Percentiles rank a stretch among this genome's conserved stretches.
Conservation (phyloP, 2,888 invertebrate genomes). For the Sarcophaga variegata region DNA sequence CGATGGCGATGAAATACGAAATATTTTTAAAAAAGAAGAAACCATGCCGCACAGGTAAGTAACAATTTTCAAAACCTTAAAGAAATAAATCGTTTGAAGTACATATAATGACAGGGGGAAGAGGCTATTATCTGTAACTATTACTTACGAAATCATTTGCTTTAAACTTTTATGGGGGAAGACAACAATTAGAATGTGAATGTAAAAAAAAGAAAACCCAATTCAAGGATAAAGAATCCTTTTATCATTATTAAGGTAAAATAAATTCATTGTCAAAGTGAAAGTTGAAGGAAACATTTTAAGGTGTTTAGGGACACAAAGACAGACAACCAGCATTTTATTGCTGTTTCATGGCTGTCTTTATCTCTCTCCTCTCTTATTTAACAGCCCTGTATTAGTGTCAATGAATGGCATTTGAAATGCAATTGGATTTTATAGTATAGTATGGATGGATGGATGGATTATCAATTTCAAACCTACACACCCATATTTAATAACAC, state of each 20-base stretch:
- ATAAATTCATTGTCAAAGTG: conserved; percentile 13
- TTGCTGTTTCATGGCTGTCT: too few relatives aligned
- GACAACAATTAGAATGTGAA: too few relatives aligned
- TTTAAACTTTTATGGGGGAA: too few relatives aligned
- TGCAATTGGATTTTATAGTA: neutral
- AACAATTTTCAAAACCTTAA: too few relatives aligned
- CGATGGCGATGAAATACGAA: conserved; percentile 88
- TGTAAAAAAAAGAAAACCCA: neutral
- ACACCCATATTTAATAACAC: neutral
- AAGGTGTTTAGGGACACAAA: neutral
- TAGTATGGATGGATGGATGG: neutral
- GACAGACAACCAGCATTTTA: too few relatives aligned
- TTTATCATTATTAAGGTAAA: neutral
- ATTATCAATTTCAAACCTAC: neutral
- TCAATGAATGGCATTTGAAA: neutral
- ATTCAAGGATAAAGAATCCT: neutral
- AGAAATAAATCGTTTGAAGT: too few relatives aligned
- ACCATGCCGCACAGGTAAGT: conserved; percentile 85
- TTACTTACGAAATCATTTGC: too few relatives aligned
- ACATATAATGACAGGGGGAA: too few relatives aligned
- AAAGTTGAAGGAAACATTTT: neutral
- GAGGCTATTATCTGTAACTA: too few relatives aligned
- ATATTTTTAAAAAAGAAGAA: conserved; percentile 87
- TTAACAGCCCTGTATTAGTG: neutral
- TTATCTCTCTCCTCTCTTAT: neutral